Evolutionary conservation across 2,113 vertebrate species (phyloP).

Genomic region (Astatotilapia flaviijosephi): DNA sequence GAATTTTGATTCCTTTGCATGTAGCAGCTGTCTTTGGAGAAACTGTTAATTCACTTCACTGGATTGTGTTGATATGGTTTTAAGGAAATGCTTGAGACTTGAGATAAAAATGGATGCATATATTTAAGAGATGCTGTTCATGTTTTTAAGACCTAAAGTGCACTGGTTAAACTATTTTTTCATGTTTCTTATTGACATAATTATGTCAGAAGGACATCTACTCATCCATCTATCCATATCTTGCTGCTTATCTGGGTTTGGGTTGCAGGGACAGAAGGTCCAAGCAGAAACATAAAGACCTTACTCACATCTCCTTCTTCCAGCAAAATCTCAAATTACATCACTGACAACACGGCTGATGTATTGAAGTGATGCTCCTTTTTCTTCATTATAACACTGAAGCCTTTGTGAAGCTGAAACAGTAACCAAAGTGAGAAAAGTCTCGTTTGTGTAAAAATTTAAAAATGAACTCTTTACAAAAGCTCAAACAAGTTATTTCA

Average conservation of each 20-base stretch:
- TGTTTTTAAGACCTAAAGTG: background rate
- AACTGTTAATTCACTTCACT: background rate
- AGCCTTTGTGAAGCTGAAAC: background rate
- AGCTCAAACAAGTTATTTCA: background rate
- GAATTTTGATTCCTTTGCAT: background rate
- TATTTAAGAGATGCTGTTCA: background rate
- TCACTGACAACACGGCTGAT: background rate
- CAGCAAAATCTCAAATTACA: background rate
- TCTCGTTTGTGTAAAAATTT: rapidly evolving
- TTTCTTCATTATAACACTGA: background rate
- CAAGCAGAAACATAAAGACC: background rate
- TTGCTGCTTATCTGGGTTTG: background rate
- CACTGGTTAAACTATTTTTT: background rate
- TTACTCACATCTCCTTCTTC: background rate
- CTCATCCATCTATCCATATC: background rate
- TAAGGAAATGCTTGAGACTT: background rate
- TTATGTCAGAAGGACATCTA: background rate
- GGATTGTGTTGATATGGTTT: background rate
- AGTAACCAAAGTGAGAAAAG: background rate
- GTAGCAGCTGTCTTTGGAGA: rapidly evolving
- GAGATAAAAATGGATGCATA: background rate
- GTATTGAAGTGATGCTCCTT: background rate
- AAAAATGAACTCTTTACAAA: background rate
- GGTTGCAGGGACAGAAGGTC: background rate
- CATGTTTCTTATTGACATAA: background rate